Conservation (phyloP, 2,113 vertebrate genomes). For the Brachypteracias leptosomus region DNA sequence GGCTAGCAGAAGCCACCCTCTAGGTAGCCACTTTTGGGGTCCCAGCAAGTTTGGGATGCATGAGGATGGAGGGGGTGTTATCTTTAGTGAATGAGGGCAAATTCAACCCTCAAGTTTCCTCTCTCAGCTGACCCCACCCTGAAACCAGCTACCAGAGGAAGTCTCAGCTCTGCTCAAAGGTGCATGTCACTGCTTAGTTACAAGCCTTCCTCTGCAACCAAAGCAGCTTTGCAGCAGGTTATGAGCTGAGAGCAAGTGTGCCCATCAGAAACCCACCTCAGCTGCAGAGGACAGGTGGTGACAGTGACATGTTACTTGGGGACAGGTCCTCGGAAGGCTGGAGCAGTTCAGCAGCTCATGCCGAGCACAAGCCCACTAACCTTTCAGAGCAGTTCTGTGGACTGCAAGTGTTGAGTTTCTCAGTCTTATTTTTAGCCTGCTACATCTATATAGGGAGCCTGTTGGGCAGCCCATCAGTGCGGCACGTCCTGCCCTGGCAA, state of each 20-base stretch:
- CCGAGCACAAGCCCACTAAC: background rate
- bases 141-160: background rate
- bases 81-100: background rate
- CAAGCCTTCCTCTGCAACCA: background rate
- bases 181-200: background rate
- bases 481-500: background rate
- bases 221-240: background rate
- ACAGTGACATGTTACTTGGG: background rate
- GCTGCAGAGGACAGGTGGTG: background rate
- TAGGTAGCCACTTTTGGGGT: background rate
- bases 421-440: constrained; percentile 56
- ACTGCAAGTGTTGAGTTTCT: background rate
- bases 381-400: background rate
- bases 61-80: background rate
- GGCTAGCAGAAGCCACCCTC: background rate
- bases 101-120: background rate
- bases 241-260: background rate
- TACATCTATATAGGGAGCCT: constrained; percentile 3
- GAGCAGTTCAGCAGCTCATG: background rate
- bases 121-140: background rate
- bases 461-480: background rate
- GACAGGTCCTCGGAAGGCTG: background rate
- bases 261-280: background rate
- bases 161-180: background rate
- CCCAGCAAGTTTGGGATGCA: background rate